Percentiles rank a stretch among this genome's conserved stretches.
phyloP scores from a whole-genome alignment of 2,797 vertebrate genomes.

The Gila robusta region DNA sequence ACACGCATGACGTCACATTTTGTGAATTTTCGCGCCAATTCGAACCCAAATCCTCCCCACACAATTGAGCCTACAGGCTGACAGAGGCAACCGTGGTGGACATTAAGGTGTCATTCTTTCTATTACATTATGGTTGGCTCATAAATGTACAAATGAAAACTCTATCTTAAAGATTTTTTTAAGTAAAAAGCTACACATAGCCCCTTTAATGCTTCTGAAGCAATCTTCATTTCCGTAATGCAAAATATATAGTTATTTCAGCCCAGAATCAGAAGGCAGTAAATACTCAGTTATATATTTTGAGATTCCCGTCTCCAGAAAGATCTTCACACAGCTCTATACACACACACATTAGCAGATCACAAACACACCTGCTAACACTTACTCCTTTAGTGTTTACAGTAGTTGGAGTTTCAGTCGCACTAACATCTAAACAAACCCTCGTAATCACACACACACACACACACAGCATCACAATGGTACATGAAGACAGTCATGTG shows the following conservation, averaged over 20 bases:
- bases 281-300: not conserved
- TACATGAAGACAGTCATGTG: slow-evolving; percentile 34
- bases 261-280: not conserved
- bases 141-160: too few relatives aligned
- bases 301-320: not conserved
- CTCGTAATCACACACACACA: slow-evolving; percentile 26
- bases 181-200: too few relatives aligned
- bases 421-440: slow-evolving; percentile 22
- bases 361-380: slow-evolving; percentile 82
- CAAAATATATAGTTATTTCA: not conserved
- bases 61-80: too few relatives aligned
- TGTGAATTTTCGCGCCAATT: too few relatives aligned
- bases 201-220: not conserved
- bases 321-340: not conserved
- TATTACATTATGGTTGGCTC: too few relatives aligned
- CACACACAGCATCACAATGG: slow-evolving; percentile 52
- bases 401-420: not conserved
- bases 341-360: slow-evolving; percentile 1
- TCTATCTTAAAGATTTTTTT: too few relatives aligned
- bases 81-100: too few relatives aligned
- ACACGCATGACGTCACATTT: too few relatives aligned
- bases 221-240: not conserved
- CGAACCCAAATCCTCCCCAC: too few relatives aligned
- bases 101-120: too few relatives aligned
- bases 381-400: slow-evolving; percentile 29